phyloP scores from a whole-genome alignment of 92 coral and sea anemone genomes.

The Epizoanthus scotinus region DNA sequence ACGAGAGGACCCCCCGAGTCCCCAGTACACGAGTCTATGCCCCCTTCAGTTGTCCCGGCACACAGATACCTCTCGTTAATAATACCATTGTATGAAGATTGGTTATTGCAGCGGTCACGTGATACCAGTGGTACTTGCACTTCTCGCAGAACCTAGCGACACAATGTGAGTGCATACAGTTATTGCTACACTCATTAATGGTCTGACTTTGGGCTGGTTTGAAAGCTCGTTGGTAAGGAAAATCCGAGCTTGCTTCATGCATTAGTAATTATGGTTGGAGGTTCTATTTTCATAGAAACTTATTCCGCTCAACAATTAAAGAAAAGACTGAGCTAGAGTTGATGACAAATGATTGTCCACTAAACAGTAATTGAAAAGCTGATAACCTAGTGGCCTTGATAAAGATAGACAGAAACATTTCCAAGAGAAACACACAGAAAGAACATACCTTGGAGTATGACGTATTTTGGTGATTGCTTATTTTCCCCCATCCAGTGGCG shows the following conservation, averaged over 20 bases:
- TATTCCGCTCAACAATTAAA: no score
- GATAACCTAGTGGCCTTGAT: no score
- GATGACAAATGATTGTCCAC: no score
- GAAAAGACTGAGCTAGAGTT: no score
- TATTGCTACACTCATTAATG: background rate
- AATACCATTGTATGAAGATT: constrained; percentile 69
- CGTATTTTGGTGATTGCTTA: constrained; percentile 36
- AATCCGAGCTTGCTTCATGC: no score
- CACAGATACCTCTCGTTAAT: constrained; percentile 74
- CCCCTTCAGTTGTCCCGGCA: constrained; percentile 82
- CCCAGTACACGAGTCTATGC: constrained; percentile 72
- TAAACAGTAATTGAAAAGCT: no score
- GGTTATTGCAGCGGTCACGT: constrained; percentile 75
- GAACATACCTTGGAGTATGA: constrained; percentile 46
- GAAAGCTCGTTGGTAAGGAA: background rate
- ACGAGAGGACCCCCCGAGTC: constrained; percentile 92
- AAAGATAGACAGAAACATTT: background rate
- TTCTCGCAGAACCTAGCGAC: constrained; percentile 73
- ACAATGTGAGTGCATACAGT: background rate
- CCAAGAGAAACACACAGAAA: background rate
- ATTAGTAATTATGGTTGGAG: no score
- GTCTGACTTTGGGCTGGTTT: background rate
- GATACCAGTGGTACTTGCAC: constrained; percentile 76
- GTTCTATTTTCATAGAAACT: no score
- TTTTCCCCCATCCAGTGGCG: constrained; percentile 92